Conservation (phyloP, 2,113 vertebrate species). For the Epinephelus moara region DNA sequence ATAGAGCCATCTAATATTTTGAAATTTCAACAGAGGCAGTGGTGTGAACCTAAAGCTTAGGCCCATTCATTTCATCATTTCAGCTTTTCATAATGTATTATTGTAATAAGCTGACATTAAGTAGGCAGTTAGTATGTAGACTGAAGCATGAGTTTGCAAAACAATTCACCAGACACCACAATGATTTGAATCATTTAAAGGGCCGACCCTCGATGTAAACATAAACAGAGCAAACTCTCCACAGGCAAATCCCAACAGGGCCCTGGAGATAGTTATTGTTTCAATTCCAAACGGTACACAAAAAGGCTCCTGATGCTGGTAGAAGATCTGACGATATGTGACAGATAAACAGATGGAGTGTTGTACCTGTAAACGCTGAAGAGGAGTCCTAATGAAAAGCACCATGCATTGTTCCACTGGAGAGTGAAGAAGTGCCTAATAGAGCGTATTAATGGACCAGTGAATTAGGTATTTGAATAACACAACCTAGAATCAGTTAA, state of each 20-base stretch:
- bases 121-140: background rate
- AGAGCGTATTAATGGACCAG: background rate
- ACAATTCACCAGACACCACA: slow-evolving; percentile 5
- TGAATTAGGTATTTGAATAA: background rate
- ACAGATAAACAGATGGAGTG: background rate
- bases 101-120: background rate
- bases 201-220: background rate
- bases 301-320: background rate
- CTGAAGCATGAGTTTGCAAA: background rate
- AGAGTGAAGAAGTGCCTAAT: background rate
- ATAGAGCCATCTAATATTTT: background rate
- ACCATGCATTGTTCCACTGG: background rate
- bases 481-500: background rate
- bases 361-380: slow-evolving; percentile 11
- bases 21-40: background rate
- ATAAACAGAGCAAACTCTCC: background rate
- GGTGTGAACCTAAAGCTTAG: background rate
- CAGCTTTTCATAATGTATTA: background rate
- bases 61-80: background rate
- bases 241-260: background rate
- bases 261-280: background rate
- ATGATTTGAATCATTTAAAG: background rate
- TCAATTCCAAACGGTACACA: background rate
- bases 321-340: background rate
- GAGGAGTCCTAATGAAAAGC: background rate